Conservation (phyloP, 2,888 invertebrate species). For the Thecophora atra region DNA sequence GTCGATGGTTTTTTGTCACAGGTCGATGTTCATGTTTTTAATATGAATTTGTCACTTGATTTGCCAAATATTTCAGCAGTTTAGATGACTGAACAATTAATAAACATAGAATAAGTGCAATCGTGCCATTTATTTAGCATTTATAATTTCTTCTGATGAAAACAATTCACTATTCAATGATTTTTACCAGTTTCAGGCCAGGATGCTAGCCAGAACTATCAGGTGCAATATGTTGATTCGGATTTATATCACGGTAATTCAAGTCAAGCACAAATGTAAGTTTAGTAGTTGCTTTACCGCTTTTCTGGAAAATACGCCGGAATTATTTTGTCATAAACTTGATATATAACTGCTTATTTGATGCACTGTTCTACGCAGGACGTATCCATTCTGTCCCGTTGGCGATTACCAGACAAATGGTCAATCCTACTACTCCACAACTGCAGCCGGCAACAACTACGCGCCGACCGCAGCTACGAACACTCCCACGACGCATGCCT, state of each 20-base stretch:
- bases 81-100: no score
- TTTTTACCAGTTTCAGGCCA: slow-evolving; percentile 63
- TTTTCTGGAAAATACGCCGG: slow-evolving; percentile 15
- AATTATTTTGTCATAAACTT: background rate
- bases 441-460: slow-evolving; percentile 50
- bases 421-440: slow-evolving; percentile 75
- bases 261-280: slow-evolving; percentile 71
- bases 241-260: slow-evolving; percentile 73
- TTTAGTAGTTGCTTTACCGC: slow-evolving; percentile 17
- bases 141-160: no score
- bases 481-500: slow-evolving; percentile 65
- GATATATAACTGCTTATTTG: no score
- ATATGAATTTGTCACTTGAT: no score
- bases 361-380: slow-evolving; percentile 66
- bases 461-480: slow-evolving; percentile 52
- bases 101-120: no score
- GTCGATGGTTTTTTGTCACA: no score
- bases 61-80: no score
- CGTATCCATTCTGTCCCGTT: slow-evolving; percentile 81
- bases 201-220: slow-evolving; percentile 68
- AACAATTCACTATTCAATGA: no score
- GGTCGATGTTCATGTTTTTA: no score
- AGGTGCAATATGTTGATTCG: slow-evolving; percentile 80
- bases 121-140: no score
- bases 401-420: slow-evolving; percentile 69